Evolutionary conservation across 2,888 invertebrate species (phyloP).

Genomic region (Drosophila sordidapex): DNA sequence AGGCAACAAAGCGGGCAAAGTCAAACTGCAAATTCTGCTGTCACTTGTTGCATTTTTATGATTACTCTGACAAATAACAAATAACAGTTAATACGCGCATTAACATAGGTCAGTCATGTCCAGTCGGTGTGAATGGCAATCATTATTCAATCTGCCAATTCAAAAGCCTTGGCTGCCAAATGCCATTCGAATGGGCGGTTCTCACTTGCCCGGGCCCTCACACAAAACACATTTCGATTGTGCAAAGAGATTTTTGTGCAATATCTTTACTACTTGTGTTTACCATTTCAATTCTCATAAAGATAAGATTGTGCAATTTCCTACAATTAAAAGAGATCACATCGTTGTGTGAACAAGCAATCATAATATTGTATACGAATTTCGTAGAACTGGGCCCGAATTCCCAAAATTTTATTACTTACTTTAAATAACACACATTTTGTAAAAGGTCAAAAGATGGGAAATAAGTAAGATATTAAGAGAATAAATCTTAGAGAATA

Average conservation of each 20-base stretch:
- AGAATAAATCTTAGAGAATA: not conserved
- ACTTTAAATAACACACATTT: not conserved
- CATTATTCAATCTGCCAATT: slow-evolving; percentile 66
- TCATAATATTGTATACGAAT: not conserved
- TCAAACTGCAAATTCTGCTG: slow-evolving; percentile 44
- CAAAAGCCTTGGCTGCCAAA: slow-evolving; percentile 65
- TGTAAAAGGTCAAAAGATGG: not conserved
- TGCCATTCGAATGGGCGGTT: slow-evolving; percentile 60
- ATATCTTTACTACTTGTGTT: slow-evolving; percentile 10
- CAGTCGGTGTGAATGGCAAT: slow-evolving; percentile 56
- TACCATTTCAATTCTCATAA: slow-evolving; percentile 29
- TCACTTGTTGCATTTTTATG: slow-evolving; percentile 61
- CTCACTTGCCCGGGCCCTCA: slow-evolving; percentile 12
- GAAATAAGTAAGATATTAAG: not conserved
- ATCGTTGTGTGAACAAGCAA: not conserved
- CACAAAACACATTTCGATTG: slow-evolving; percentile 18
- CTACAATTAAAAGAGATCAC: slow-evolving; percentile 17
- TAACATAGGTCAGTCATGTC: slow-evolving; percentile 71
- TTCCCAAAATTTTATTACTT: not conserved
- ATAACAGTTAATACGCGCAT: slow-evolving; percentile 70
- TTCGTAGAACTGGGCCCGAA: not conserved
- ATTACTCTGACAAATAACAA: slow-evolving; percentile 70
- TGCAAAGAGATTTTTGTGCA: slow-evolving; percentile 15
- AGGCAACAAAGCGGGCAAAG: slow-evolving; percentile 53
- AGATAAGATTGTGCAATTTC: slow-evolving; percentile 26